phyloP scores from a whole-genome alignment of 2,797 vertebrate species.

The Xiphophorus birchmanni region DNA sequence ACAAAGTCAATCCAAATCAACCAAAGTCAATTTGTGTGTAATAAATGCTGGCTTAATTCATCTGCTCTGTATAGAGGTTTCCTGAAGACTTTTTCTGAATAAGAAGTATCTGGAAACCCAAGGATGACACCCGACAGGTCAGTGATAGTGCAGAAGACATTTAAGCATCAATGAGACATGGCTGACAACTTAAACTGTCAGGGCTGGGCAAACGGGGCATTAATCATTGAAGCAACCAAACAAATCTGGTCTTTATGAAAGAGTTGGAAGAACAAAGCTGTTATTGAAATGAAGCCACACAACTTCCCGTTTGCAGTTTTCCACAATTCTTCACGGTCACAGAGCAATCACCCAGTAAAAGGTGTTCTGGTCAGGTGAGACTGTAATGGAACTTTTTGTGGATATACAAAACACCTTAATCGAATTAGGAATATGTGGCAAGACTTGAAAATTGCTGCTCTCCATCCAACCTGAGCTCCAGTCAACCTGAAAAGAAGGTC shows the following conservation, averaged over 20 bases:
- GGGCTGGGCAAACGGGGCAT: neutral
- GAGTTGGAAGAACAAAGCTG: neutral
- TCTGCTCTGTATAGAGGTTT: neutral
- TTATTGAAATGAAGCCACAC: neutral
- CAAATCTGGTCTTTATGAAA: neutral
- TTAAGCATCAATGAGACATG: neutral
- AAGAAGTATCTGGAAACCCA: neutral
- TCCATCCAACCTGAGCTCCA: neutral
- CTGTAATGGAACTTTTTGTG: neutral
- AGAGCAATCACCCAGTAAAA: neutral
- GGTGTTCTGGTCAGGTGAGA: neutral
- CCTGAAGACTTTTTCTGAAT: neutral
- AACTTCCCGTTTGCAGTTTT: neutral
- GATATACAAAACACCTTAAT: neutral
- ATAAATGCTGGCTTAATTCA: neutral
- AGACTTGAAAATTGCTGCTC: neutral
- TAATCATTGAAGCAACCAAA: neutral
- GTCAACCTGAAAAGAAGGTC: neutral
- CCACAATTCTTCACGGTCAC: neutral
- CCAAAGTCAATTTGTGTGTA: neutral
- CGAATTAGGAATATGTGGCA: neutral
- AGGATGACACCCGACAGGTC: neutral
- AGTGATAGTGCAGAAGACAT: neutral
- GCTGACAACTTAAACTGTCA: neutral
- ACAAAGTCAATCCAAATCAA: neutral